Base-by-base conservation (phyloP, 2,888 invertebrate genomes). In the Caradrina kadenii region DNA sequence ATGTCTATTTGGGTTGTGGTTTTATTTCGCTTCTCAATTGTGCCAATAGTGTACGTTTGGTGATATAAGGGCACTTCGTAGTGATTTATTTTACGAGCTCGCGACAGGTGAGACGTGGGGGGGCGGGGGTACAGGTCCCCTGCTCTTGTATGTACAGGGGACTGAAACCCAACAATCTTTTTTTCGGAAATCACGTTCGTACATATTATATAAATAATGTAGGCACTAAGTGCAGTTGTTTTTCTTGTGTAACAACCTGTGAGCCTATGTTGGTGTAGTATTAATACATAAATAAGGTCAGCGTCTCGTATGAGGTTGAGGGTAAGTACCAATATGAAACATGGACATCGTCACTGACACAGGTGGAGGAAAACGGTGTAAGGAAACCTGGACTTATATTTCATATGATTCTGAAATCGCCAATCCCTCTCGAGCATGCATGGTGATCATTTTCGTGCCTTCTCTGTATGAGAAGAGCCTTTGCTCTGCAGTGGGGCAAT, bases 71-170 rank as follows among this genome's bases (percentile, higher is more conserved):
- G 79, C 73, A 78, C 76, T 81, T 67, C 69, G 69, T 26, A 78
- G 87, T 87, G 89, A 90, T 89, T 89, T 89, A 88, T 90, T 87
- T 90, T 87, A 88, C 87, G 87, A 77, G 75, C 63, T 76, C 73
- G 82, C 80, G 82, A 84, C 82, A 85, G 83, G 84, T 82, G 83
- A 77, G 79, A 60, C 80, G 70, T 55, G 58, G 69, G 73, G 48
- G 39, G 39, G 39, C 50, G 35, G 8, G 35, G 35, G 35, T 35
- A 69, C 69, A 35, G 35, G 78, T 72, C 65, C 73, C 79, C 74
- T 84, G 73, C 75, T 78, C 68, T 58, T 75, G 70, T 77, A 80
- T 80, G 78, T 70, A 74, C 72, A 71, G 54, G 63, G 63, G 42
- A 55, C 56, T 50, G 49, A 63, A 52, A 52, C 69, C 63, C 67